Evolutionary conservation across 2,113 vertebrate species (phyloP), one percentile per base, ranked within the genome.

Genomic region (Dascyllus trimaculatus): DNA sequence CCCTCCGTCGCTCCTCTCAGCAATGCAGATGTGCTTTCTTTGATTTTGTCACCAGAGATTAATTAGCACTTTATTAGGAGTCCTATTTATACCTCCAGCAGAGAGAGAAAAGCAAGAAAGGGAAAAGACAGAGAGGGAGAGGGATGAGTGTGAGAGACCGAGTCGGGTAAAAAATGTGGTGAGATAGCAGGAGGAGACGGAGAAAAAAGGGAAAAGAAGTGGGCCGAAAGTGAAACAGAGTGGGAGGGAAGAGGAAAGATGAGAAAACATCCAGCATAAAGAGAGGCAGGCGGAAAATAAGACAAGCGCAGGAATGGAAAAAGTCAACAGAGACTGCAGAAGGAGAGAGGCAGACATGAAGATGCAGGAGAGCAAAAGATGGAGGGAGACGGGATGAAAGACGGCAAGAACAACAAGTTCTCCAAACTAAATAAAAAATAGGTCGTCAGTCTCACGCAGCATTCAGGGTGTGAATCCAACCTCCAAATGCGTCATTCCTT

Each of bases 41-140:
- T 93, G 92, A 93, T 93, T 91, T 89, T 89, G 90, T 91, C 92
- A 79, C 91, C 61, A 81, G 92, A 93, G 92, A 92, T 93, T 93
- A 93, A 93, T 93, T 92, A 93, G 90, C 67, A 83, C 90, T 91
- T 91, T 89, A 91, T 91, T 89, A 91, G 72, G 81, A 86, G 61
- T 59, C 84, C 83, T 90, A 89, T 91, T 91, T 92, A 91, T 91
- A 92, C 88, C 89, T 79, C 82, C 72, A 73, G 76, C 69, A 19
- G 52, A 72, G 64, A 79, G 86, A 81, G 32, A 43, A 57, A 46
- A 66, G 24, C 25, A 48, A 26, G 76, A 73, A 25, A 49, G 51
- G 57, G 35, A 17, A 0, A 45, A 58, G 43, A 19, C 8, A 53
- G 75, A 65, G 32, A 49, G 22, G 62, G 48, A 63, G 9, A 25